Evolutionary conservation across 2,797 vertebrate species (phyloP).

Genomic region (Acrossocheilus wenchowensis): DNA sequence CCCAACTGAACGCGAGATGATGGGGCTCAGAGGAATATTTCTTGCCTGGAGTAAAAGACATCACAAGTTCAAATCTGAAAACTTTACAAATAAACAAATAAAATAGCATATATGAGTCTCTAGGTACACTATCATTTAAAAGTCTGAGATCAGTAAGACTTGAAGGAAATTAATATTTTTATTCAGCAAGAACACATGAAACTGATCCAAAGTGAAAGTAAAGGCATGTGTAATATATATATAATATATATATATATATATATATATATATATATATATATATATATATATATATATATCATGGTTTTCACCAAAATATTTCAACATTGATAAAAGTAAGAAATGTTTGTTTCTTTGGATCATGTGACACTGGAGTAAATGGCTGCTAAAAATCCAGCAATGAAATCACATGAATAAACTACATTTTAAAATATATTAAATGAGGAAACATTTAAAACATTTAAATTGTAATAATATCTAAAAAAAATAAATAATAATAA

Average conservation of each 20-base stretch:
- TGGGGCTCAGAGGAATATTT: neutral
- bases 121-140: neutral
- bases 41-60: neutral
- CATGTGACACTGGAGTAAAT: no score
- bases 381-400: no score
- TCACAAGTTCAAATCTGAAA: neutral
- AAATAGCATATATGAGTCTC: neutral
- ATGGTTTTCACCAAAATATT: neutral
- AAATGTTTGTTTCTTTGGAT: no score
- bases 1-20: neutral
- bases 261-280: no score
- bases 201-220: neutral
- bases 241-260: no score
- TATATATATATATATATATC: no score
- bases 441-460: no score
- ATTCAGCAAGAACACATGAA: neutral
- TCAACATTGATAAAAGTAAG: no score
- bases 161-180: neutral
- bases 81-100: constrained; percentile 9
- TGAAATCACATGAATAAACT: neutral
- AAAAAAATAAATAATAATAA: no score
- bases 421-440: neutral
- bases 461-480: no score
- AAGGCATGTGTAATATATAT: neutral
- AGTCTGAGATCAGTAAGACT: neutral